These are phyloP conservation scores for Siderastrea siderea DNA, from an alignment of 92 coral and sea anemone species.

Conservation along the genomic window DNA sequence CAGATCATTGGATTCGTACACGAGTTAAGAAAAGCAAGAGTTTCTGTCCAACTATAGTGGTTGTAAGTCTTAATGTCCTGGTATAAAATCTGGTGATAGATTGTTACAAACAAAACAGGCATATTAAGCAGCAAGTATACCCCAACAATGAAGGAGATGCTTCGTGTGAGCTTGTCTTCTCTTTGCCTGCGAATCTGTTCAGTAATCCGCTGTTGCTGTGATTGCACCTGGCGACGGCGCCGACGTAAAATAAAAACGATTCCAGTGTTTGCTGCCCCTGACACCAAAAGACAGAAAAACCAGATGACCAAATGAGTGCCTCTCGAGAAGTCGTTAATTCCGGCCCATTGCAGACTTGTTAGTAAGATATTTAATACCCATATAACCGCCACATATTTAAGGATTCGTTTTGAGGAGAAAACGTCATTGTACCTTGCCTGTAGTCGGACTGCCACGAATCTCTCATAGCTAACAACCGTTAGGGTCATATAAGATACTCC, in stretches of 20 bases:
- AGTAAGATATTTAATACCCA: slow-evolving; percentile 11
- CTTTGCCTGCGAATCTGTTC: background rate
- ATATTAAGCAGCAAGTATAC: slow-evolving; percentile 62
- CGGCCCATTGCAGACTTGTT: slow-evolving; percentile 27
- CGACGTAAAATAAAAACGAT: slow-evolving; percentile 21
- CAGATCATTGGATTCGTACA: slow-evolving; percentile 78
- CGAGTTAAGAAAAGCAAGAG: slow-evolving; percentile 75
- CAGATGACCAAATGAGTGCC: slow-evolving; percentile 12
- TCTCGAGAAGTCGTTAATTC: slow-evolving; percentile 5
- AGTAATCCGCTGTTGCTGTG: background rate
- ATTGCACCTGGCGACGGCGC: background rate
- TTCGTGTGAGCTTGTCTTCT: slow-evolving; percentile 63
- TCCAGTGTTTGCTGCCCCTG: slow-evolving; percentile 9
- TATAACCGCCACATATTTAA: slow-evolving; percentile 7
- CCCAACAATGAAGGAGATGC: slow-evolving; percentile 63
- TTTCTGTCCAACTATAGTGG: slow-evolving; percentile 79
- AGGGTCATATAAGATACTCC: slow-evolving; percentile 35
- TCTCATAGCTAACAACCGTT: slow-evolving; percentile 40
- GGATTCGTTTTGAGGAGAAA: slow-evolving; percentile 16
- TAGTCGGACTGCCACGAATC: background rate
- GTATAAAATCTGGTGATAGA: slow-evolving; percentile 55
- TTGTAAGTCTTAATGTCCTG: slow-evolving; percentile 39
- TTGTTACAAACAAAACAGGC: slow-evolving; percentile 58
- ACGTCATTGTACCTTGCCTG: slow-evolving; percentile 26
- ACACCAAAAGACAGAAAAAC: slow-evolving; percentile 19